Evolutionary conservation across 92 coral and sea anemone genomes (phyloP), one percentile per base, ranked within the genome.

Genomic region (Heliopora coerulea): DNA sequence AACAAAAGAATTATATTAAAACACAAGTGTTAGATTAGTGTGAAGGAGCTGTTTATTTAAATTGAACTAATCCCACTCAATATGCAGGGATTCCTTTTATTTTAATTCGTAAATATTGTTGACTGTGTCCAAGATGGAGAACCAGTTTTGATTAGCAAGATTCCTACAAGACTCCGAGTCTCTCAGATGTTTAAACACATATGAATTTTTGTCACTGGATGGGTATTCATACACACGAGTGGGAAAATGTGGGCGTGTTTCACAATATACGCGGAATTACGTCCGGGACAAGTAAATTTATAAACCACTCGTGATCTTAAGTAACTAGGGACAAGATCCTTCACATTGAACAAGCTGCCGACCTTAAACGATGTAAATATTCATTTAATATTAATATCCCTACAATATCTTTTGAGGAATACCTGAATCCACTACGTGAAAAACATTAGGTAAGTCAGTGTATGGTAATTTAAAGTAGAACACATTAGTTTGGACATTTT

Each of bases 221-320:
- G 27, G 5, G 27, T 52, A 18, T 52, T 52, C 58, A 3, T 52
- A 4, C 20, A 18, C 18, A 5, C 27, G 3, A 52, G 20, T 18
- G 20, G 27, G 3, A 82, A 82, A 57, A 54, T 75, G 74, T 77
- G 78, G 63, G 82, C 41, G 41, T 73, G 46, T 68, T 82, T 75
- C 57, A 62, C 72, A 75, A 74, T 75, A 48, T 82, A 82, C 40
- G 68, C 77, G 78, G 81, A 64, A 21, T 75, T 54, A 73, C 82
- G 65, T 75, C 82, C 72, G 52, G 69, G 70, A 59, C 78, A 65
- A 78, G 82, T 77, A 21, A 77, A 61, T 33, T 77, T 35, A n/a
- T 77, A 77, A 3, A 77, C 62, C 44, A 77, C 73, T 39, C 27
- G 44, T 28, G 81, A 77, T 77, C 42, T 63, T 4, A 77, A 42